Base-by-base conservation (phyloP, 2,888 invertebrate genomes). In the Hemicrepidius hirtus region DNA sequence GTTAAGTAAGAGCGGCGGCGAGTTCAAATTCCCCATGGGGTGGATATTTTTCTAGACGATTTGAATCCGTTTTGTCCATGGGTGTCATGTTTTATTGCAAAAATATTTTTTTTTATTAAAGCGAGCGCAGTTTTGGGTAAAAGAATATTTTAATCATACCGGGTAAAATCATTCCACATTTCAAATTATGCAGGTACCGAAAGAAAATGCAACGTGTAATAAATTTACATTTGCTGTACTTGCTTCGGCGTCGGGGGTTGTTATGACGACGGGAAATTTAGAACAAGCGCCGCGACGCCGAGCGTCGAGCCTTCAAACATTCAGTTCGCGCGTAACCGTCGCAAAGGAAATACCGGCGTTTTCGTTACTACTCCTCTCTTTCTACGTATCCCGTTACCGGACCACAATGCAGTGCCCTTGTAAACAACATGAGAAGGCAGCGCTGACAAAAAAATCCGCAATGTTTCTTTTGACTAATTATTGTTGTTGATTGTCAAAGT, bases 201-300 rank as follows among this genome's bases (percentile, higher is more conserved):
- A 50, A 50, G 50, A 24, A n/a, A n/a, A 21, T n/a, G 6, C 7
- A n/a, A 35, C 57, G n/a, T 32, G 20, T 35, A 28, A 57, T 57
- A 57, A 57, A 57, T 57, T 57, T 57, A 57, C 57, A 57, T 57
- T 53, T 57, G 16, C 37, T 32, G 41, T 12, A 24, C 41, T 55
- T 28, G 9, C 13, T 9, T 20, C 16, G 44, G 63, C 55, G 63
- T 57, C 69, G 41, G 53, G n/a, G 35, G 64, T 70, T 57, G 70
- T 49, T 65, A 70, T 55, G 70, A 65, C 70, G 40, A 70, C 65
- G 3, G 32, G 24, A 20, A 21, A 28, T 69, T 63, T 53, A 57
- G 65, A 57, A 20, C 24, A 37, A 32, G 49, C 70, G 69, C 41
- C 65, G 65, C 70, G 59, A 57, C 59, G 65, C 20, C 57, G 46